Evolutionary conservation across 1,140 invertebrate genomes (phyloP), one percentile per base, ranked within the genome.

Genomic region (Helicoverpa zea): DNA sequence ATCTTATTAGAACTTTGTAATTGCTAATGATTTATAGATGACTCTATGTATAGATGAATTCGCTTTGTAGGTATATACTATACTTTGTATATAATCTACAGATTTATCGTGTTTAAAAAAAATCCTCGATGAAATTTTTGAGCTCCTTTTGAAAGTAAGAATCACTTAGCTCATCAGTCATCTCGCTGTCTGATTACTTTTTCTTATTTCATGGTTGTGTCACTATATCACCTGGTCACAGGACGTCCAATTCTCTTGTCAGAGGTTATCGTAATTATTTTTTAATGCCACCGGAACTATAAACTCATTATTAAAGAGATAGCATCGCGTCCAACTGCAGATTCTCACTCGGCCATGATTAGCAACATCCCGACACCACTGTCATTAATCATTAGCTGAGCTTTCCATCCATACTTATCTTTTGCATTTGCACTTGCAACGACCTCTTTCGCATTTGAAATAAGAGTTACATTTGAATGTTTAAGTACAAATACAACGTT

Each of bases 351-450:
- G 59, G 73, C 78, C 66, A 81, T 81, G 80, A 83, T 83, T 81
- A 80, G 79, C 76, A 76, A 86, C 81, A 84, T 86, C 84, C 81
- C 74, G 81, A 81, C 82, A 81, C n/a, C 43, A 11, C 58, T 63
- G 64, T 86, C 84, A 84, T 83, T 80, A 80, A 70, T 80, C 83
- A 83, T 81, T 80, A 80, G 77, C 56, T 59, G 54, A 74, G 74
- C 79, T 84, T 83, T 86, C 81, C 78, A 74, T 77, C 75, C 51
- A 66, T 77, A 77, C 75, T 43, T 77, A 77, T 81, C 16, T 18
- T 30, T 29, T 18, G 43, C 43, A 14, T 35, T 10, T 64, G 5
- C 47, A 63, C 11, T 43, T n/a, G 12, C 13, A 52, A 54, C 49
- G 11, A 61, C 29, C 47, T 54, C 59, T 77, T 66, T 35, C 5